phyloP scores from a whole-genome alignment of 2,797 vertebrate species.

The Myotis planiceps region DNA sequence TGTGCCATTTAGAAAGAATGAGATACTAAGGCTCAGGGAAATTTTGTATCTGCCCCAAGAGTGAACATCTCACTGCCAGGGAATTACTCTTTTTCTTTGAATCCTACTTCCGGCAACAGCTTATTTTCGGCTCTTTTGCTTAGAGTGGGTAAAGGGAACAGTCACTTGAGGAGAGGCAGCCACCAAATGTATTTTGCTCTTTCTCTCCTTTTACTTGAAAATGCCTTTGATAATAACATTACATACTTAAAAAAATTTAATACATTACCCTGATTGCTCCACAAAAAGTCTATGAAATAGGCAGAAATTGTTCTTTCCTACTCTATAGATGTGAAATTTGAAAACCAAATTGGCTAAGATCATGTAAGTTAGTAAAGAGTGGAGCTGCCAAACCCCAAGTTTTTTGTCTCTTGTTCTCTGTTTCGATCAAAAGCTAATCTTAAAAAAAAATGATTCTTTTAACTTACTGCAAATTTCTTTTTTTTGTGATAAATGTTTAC shows the following conservation, averaged over 20 bases:
- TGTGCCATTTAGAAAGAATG: constrained; percentile 5
- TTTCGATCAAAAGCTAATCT: background rate
- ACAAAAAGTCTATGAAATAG: background rate
- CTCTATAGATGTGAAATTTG: background rate
- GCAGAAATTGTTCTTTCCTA: background rate
- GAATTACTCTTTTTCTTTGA: background rate
- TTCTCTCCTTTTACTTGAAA: constrained; percentile 7
- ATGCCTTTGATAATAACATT: background rate
- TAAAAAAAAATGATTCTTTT: background rate
- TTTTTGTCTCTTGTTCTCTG: background rate
- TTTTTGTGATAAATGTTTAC: background rate
- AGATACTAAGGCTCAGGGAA: background rate
- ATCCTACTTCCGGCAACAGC: background rate
- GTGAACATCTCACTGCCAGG: background rate
- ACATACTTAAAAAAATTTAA: too few species aligned
- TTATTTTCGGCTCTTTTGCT: background rate
- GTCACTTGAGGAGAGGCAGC: background rate
- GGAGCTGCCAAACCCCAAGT: background rate
- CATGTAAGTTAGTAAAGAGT: background rate
- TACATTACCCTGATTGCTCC: background rate
- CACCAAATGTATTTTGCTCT: background rate
- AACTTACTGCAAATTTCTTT: background rate
- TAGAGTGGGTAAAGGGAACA: background rate
- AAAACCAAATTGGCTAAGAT: background rate
- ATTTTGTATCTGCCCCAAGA: background rate